Evolutionary conservation across 2,888 invertebrate species (phyloP).

Genomic region (Drosophila borborema): DNA sequence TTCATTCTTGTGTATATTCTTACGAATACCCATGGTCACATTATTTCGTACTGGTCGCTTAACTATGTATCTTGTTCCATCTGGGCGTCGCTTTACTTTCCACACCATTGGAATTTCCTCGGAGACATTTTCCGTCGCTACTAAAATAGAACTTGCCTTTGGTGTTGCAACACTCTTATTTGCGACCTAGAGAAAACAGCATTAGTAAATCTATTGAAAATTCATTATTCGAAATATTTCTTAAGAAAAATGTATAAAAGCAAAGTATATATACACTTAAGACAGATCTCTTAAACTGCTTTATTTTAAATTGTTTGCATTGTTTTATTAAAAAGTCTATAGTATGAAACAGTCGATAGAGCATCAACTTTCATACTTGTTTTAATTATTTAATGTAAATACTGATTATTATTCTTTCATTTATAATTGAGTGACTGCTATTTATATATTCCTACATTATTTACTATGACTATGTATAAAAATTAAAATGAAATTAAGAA

Average conservation of each 20-base stretch:
- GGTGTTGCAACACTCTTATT: constrained; percentile 42
- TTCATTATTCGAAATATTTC: not conserved
- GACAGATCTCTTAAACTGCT: not conserved
- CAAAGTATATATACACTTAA: not conserved
- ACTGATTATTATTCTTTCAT: no score
- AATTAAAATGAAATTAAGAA: no score
- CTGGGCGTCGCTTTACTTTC: constrained; percentile 91
- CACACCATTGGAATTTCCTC: constrained; percentile 87
- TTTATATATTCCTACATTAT: no score
- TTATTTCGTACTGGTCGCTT: constrained; percentile 89
- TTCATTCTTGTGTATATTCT: constrained; percentile 81
- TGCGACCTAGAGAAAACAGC: constrained; percentile 49
- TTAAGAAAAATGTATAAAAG: not conserved
- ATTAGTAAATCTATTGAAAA: not conserved
- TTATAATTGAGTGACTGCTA: no score
- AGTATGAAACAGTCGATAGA: no score
- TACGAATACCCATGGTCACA: constrained; percentile 89
- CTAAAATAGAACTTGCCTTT: constrained; percentile 49
- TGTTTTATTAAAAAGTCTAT: no score
- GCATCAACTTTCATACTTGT: no score
- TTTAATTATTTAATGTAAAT: no score
- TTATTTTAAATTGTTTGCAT: no score
- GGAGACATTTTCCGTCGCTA: constrained; percentile 29
- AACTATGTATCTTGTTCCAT: constrained; percentile 91
- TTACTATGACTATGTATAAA: no score